phyloP scores from a whole-genome alignment of 2,888 invertebrate species.

The Phorcus lineatus region DNA sequence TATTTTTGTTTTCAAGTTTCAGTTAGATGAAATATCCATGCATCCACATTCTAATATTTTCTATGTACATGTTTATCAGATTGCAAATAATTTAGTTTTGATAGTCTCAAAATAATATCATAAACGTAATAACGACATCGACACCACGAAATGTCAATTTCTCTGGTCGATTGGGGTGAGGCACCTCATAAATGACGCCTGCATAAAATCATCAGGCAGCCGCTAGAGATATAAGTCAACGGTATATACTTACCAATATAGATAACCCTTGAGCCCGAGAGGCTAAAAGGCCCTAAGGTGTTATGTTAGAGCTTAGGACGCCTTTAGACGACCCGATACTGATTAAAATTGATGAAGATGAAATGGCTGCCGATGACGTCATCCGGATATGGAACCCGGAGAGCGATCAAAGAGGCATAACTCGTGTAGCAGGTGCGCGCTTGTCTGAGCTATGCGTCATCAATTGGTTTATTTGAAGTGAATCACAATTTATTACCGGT shows the following conservation, averaged over 20 bases:
- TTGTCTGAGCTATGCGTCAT: background rate
- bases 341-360: conserved; percentile 27
- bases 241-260: background rate
- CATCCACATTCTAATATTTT: too few species aligned
- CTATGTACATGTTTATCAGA: too few species aligned
- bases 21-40: too few species aligned
- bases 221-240: background rate
- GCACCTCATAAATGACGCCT: too few species aligned
- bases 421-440: conserved; percentile 8
- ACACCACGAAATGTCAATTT: too few species aligned
- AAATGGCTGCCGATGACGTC: conserved; percentile 41
- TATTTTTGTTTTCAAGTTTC: too few species aligned
- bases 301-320: background rate
- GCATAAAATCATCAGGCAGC: background rate
- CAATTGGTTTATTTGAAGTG: background rate
- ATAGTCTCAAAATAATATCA: too few species aligned
- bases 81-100: too few species aligned
- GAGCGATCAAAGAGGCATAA: conserved; percentile 25
- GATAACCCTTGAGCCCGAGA: background rate
- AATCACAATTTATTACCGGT: too few species aligned
- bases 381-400: conserved; percentile 20
- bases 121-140: too few species aligned
- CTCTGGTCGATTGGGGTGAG: too few species aligned
- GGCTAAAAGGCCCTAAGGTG: background rate
- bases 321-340: background rate